Base-by-base conservation (phyloP, 1,140 invertebrate species). In the Hydropsyche tenuis region DNA sequence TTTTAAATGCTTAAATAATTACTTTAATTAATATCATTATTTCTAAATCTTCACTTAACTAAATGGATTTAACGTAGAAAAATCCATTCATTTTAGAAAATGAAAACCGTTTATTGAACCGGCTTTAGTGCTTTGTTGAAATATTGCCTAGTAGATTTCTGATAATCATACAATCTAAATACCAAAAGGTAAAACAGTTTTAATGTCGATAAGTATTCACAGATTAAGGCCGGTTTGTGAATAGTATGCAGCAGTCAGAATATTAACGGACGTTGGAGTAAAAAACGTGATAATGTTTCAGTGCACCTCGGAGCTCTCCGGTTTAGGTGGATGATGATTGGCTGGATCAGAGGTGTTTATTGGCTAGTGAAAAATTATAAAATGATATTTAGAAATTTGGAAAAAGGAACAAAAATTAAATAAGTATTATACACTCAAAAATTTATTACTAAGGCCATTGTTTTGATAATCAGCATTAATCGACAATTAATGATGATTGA, bases 301-400 rank as follows among this genome's bases (percentile, higher is more conserved):
- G 81, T 85, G 85, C 75, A 85, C 84, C 78, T 86, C 86, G 53
- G 85, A 86, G 68, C 84, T 82, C 82, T 89, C 88, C 77, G 88
- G 87, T 81, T 90, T 88, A 64, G 80, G 83, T 80, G 88, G 84
- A 81, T 88, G 88, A 81, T 89, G 89, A 80, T 89, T 90, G 75
- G 88, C 87, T 80, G 86, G 86, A 80, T 89, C 89, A 78, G 87
- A 86, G 74, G 88, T 87, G 84, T 86, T 89, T 80, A 89, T 85
- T 75, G 88, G 88, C 88, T 89, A 85, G 14, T 9, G 9, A 3
- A 82, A 81, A 73, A 22, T n/a, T 43, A 30, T 69, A 16, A 65
- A 16, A 23, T 64, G 18, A 18, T 7, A 3, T 68, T n/a, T 20
- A 27, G 27, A 16, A 45, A 42, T 46, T 48, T 27, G 22, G 20